Evolutionary conservation across 1,140 invertebrate genomes (phyloP), one percentile per base, ranked within the genome.

Genomic region (Zaprionus inermis): DNA sequence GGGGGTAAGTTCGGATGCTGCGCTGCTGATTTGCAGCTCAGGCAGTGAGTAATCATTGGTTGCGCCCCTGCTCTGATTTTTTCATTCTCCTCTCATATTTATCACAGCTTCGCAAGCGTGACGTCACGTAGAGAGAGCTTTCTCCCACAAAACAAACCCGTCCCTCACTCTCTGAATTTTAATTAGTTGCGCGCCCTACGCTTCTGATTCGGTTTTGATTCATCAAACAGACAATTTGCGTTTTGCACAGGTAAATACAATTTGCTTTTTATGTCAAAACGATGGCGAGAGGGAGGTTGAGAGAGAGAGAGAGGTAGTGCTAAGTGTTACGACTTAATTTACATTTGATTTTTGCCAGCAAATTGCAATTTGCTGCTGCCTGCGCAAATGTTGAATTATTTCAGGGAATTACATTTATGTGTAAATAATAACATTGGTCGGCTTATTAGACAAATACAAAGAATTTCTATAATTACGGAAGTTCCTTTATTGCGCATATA

Each of bases 1-100:
- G 52, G 11, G 16, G 6, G 24, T 44, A 32, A 44, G 28, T 65
- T 65, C 22, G 12, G 64, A 44, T 30, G 49, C 56, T 73, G 71
- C 38, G 57, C 56, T 74, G 65, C 56, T 74, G 65, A 73, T 73
- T 69, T 73, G 57, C 52, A 52, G 38, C 38, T 44, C 51, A 51
- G 51, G 32, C 65, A 51, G 38, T 69, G 71, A 56, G 71, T 60
- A 73, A 73, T 73, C 72, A 74, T 69, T 51, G 67, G 16, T 10
- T 44, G 38, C 5, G 70, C 11, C n/a, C 14, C 32, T 22, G 51
- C 16, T 38, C 24, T 41, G 18, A 2, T 28, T 34, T 24, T 38
- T 10, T 4, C 41, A 38, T 52, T 52, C 24, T 60, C 14, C 44
- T 22, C n/a, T 49, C 51, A 70, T 59, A 65, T 65, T 55, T 65